Percentiles rank a stretch among this genome's conserved stretches.
phyloP scores from a whole-genome alignment of 2,113 vertebrate species.

The Cebidichthys violaceus region DNA sequence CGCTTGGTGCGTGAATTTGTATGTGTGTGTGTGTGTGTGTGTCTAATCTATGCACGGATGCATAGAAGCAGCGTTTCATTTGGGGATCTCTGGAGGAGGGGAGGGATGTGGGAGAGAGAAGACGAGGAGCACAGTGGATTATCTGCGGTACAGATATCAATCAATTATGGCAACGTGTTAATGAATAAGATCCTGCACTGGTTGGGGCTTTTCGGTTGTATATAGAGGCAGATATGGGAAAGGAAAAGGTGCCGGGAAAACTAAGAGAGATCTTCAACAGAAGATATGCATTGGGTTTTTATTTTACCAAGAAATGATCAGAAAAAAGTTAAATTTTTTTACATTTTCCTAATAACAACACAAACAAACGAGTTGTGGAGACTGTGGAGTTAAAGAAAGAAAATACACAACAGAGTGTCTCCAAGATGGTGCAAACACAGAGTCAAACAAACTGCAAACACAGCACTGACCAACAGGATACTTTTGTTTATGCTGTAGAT shows the following conservation, averaged over 20 bases:
- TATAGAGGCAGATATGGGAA: neutral
- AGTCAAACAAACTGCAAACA: constrained; percentile 52
- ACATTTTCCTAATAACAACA: neutral
- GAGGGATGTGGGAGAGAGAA: constrained; percentile 4
- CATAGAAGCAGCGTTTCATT: constrained; percentile 45
- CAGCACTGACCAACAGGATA: constrained; percentile 53
- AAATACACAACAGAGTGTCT: neutral
- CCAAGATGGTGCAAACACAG: neutral
- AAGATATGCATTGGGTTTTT: neutral
- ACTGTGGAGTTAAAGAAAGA: neutral
- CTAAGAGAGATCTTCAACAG: neutral
- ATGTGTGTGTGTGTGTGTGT: constrained; percentile 38
- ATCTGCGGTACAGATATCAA: constrained; percentile 69
- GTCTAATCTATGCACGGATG: constrained; percentile 49
- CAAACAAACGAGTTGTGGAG: too few species aligned
- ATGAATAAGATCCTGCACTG: constrained; percentile 69
- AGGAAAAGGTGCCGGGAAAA: neutral
- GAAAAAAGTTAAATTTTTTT: neutral
- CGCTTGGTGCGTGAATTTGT: constrained; percentile 23
- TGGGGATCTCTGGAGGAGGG: constrained; percentile 47
- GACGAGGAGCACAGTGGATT: constrained; percentile 36
- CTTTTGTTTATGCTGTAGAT: constrained; percentile 76
- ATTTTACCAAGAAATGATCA: neutral
- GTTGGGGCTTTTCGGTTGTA: constrained; percentile 12
- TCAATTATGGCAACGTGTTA: constrained; percentile 75